Conservation (phyloP, 2,888 invertebrate genomes). For the Lithodes maja region DNA sequence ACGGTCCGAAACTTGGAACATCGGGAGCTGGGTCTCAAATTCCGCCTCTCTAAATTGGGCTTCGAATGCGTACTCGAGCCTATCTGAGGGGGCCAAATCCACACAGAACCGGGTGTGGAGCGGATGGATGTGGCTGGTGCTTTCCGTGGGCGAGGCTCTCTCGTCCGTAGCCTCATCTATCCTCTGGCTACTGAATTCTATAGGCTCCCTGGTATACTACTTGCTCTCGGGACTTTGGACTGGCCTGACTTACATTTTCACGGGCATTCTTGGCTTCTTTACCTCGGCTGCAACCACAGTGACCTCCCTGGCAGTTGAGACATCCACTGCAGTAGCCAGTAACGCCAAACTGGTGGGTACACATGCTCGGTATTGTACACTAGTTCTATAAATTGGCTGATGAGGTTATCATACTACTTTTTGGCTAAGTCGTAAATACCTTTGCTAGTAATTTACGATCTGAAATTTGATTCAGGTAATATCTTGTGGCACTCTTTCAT, state of each 20-base stretch:
- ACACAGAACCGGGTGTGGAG: conserved; percentile 45
- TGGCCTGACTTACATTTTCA: conserved; percentile 35
- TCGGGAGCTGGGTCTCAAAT: conserved; percentile 39
- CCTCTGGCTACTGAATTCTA: conserved; percentile 26
- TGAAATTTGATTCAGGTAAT: no score
- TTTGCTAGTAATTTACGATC: not conserved
- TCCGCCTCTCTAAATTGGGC: conserved; percentile 23
- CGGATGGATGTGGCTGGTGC: conserved; percentile 58
- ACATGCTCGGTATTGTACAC: not conserved
- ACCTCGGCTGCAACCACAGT: conserved; percentile 44
- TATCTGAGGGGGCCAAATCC: conserved; percentile 27
- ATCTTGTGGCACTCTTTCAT: no score
- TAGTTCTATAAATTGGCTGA: not conserved
- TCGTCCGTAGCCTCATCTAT: conserved; percentile 20
- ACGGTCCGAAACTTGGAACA: conserved; percentile 34
- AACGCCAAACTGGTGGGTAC: conserved; percentile 41
- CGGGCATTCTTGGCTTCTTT: conserved; percentile 36
- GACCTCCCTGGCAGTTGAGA: conserved; percentile 30
- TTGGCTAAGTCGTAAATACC: not conserved
- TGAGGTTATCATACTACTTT: not conserved
- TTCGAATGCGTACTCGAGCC: conserved; percentile 26
- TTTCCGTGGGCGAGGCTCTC: conserved; percentile 41
- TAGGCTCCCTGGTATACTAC: conserved; percentile 31
- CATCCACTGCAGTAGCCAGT: conserved; percentile 35
- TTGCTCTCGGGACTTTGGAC: conserved; percentile 56